A percentile compares a stretch with the other conserved stretches of the same genome.
phyloP scores from a whole-genome alignment of 2,888 invertebrate genomes.

The Noctua janthe region DNA sequence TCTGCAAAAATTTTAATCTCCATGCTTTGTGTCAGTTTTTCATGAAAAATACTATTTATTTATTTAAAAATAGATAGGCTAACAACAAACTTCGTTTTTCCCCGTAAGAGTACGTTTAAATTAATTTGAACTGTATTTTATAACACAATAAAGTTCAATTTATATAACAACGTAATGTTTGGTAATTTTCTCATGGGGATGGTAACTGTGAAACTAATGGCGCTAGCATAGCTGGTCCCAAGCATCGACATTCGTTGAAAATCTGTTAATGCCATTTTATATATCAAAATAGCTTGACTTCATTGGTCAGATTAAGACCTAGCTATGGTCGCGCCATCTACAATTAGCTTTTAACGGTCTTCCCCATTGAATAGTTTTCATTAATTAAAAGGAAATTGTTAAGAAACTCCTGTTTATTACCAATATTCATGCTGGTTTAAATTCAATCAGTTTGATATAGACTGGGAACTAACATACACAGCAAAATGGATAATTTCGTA shows the following conservation, averaged over 20 bases:
- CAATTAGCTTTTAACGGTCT: no score
- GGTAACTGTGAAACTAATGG: no score
- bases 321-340: no score
- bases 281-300: no score
- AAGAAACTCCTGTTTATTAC: no score
- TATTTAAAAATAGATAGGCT: not conserved
- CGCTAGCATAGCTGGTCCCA: no score
- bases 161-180: not conserved
- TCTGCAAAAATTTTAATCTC: not conserved
- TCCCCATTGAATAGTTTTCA: no score
- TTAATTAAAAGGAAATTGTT: no score
- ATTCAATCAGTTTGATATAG: constrained; percentile 11
- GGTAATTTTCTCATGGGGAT: constrained; percentile 8
- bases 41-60: not conserved
- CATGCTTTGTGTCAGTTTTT: not conserved
- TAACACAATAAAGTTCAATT: not conserved
- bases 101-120: not conserved
- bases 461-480: not conserved
- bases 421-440: constrained; percentile 7
- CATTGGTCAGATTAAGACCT: no score
- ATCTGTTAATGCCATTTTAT: no score
- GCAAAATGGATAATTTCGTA: not conserved
- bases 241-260: no score
- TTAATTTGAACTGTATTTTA: not conserved
- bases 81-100: not conserved